Evolutionary conservation across 2,113 vertebrate species (phyloP).

Genomic region (Macquaria ambigua): DNA sequence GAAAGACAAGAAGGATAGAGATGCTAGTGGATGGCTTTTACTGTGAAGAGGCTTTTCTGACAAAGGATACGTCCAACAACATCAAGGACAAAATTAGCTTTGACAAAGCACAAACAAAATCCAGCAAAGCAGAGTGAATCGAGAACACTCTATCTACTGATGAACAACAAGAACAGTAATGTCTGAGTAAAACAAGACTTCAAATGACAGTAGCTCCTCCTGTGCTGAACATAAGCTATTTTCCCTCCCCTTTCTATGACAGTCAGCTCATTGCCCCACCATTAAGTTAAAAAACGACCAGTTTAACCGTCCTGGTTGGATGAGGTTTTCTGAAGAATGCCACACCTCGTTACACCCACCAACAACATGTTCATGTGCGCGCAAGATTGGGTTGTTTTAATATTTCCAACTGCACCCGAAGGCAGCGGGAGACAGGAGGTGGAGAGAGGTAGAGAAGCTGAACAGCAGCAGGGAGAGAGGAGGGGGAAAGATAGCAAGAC

Average conservation of each 20-base stretch:
- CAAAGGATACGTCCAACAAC: neutral
- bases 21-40: neutral
- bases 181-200: neutral
- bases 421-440: conserved; percentile 31
- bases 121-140: neutral
- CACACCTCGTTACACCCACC: conserved; percentile 12
- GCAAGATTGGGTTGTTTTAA: neutral
- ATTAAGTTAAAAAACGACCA: neutral
- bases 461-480: conserved; percentile 13
- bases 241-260: neutral
- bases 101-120: neutral
- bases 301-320: neutral
- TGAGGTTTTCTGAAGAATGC: neutral
- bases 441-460: conserved; percentile 40
- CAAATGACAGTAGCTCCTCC: neutral
- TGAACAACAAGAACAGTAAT: neutral
- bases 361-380: neutral
- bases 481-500: neutral
- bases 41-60: neutral
- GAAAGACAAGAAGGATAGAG: neutral
- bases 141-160: neutral
- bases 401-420: conserved; percentile 59
- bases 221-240: neutral
- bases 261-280: neutral
- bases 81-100: neutral